phyloP scores from a whole-genome alignment of 2,797 vertebrate species.

The Periparus ater region DNA sequence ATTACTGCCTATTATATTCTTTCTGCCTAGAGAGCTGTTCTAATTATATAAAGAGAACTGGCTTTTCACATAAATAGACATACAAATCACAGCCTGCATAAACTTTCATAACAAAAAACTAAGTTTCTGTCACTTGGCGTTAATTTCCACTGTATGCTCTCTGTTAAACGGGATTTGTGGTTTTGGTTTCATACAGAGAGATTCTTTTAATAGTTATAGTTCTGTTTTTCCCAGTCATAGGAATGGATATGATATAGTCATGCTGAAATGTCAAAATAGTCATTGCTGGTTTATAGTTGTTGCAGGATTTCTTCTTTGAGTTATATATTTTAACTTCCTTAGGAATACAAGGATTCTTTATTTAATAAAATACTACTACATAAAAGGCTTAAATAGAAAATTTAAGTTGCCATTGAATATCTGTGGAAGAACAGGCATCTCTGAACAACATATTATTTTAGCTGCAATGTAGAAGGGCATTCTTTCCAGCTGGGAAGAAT shows the following conservation, averaged over 20 bases:
- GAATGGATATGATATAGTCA: neutral
- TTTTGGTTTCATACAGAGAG: neutral
- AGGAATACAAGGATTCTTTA: neutral
- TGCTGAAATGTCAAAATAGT: neutral
- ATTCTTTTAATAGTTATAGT: neutral
- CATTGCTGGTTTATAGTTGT: neutral
- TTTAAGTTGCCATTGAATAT: neutral
- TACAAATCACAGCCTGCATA: conserved; percentile 32
- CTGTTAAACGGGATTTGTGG: neutral
- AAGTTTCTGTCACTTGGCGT: conserved; percentile 32
- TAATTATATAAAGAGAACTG: conserved; percentile 44
- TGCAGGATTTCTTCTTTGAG: neutral
- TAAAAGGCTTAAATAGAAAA: neutral
- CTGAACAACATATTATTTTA: neutral
- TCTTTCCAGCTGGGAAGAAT: conserved; percentile 6
- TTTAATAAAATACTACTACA: neutral
- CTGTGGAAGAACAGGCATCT: neutral
- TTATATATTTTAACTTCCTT: neutral
- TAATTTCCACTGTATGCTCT: neutral
- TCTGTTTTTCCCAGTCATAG: neutral
- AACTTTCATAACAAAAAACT: neutral
- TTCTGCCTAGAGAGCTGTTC: conserved; percentile 50
- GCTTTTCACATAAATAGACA: conserved; percentile 39
- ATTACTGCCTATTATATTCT: conserved; percentile 49
- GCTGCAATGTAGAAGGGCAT: neutral